Evolutionary conservation across 2,113 vertebrate genomes (phyloP).

Genomic region (Centropus unirufus): DNA sequence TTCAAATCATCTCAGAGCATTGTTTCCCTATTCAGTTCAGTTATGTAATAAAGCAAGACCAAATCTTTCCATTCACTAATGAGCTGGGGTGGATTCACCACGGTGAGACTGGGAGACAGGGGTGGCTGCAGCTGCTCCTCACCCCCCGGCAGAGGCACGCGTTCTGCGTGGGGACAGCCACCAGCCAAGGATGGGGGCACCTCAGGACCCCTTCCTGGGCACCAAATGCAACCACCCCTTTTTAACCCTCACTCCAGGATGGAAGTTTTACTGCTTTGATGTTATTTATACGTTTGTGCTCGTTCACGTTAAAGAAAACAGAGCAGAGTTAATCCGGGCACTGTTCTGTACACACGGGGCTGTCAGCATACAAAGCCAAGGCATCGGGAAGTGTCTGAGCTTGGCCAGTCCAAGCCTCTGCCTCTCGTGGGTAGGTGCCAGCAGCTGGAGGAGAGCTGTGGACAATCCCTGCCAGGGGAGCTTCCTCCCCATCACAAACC

Average conservation of each 20-base stretch:
- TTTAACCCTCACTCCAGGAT: not conserved
- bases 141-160: accelerated
- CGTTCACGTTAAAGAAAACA: not conserved
- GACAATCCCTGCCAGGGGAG: not conserved
- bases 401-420: not conserved
- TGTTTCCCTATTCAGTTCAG: constrained; percentile 33
- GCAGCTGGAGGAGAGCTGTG: not conserved
- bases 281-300: not conserved
- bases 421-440: not conserved
- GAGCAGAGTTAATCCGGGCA: not conserved
- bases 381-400: not conserved
- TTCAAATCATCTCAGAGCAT: constrained; percentile 48
- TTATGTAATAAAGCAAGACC: not conserved
- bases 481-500: not conserved
- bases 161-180: not conserved
- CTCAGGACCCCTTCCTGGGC: not conserved
- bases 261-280: not conserved
- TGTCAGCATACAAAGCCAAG: not conserved
- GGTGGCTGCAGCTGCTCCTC: not conserved
- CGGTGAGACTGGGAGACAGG: not conserved
- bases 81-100: not conserved
- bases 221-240: not conserved
- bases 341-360: not conserved
- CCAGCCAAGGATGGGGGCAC: not conserved
- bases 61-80: not conserved